Evolutionary conservation across 2,888 invertebrate species (phyloP).

Genomic region (Aleiodes leptofemur): DNA sequence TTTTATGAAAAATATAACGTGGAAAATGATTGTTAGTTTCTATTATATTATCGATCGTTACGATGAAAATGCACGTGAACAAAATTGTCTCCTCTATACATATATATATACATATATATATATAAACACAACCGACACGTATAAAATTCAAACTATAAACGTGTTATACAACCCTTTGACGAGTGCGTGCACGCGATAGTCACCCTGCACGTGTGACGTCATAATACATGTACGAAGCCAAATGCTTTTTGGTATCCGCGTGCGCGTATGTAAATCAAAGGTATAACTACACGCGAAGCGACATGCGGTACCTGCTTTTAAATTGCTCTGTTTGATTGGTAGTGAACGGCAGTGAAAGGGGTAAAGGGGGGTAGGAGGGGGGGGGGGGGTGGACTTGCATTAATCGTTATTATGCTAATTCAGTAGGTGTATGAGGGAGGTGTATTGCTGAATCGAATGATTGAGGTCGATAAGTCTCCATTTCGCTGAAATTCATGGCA

Average conservation of each 20-base stretch:
- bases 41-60: constrained; percentile 21
- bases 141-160: constrained; percentile 30
- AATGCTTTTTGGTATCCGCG: constrained; percentile 48
- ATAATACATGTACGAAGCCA: constrained; percentile 63
- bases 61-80: constrained; percentile 32
- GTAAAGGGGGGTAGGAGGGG: too few relatives aligned
- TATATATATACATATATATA: too few relatives aligned
- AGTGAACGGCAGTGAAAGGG: constrained; percentile 11
- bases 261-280: constrained; percentile 72
- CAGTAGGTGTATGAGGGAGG: constrained; percentile 53
- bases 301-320: constrained; percentile 67
- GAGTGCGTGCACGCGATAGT: constrained; percentile 73
- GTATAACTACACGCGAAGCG: constrained; percentile 69
- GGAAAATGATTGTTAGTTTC: constrained; percentile 8
- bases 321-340: constrained; percentile 71
- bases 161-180: constrained; percentile 68
- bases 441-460: constrained; percentile 43
- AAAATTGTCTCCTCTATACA: constrained; percentile 18
- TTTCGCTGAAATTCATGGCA: background rate
- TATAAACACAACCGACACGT: constrained; percentile 23
- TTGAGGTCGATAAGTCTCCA: constrained; percentile 52
- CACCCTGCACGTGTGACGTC: constrained; percentile 70
- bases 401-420: constrained; percentile 61
- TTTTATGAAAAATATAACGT: constrained; percentile 9
- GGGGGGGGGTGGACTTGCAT: constrained; percentile 54